Percentiles rank a stretch among this genome's conserved stretches.
Conservation (phyloP, 2,888 invertebrate species). For the Andrena bucephala region DNA sequence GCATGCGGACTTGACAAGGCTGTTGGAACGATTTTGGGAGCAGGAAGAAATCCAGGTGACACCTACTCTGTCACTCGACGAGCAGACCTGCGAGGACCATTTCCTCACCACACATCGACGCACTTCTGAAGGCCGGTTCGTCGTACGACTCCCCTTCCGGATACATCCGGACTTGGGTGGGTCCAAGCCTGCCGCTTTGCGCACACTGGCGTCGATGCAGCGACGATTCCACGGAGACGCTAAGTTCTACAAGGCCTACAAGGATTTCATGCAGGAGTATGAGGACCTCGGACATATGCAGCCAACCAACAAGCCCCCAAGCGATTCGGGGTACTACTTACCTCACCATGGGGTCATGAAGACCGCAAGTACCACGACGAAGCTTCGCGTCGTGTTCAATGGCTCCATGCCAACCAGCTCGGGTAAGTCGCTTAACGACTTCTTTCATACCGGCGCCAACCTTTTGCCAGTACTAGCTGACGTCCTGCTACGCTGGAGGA, state of each 20-base stretch:
- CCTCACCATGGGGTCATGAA: conserved; percentile 14
- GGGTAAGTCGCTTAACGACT: conserved; percentile 1
- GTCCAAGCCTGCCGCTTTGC: neutral
- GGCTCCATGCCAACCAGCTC: neutral
- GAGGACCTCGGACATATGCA: neutral
- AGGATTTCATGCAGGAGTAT: neutral
- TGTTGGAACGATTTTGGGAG: neutral
- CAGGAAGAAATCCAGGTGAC: neutral
- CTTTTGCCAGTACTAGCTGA: neutral
- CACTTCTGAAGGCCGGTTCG: neutral
- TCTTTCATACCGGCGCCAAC: neutral
- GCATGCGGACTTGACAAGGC: neutral
- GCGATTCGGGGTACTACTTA: neutral
- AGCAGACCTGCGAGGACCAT: neutral
- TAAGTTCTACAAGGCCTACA: neutral
- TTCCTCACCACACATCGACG: neutral
- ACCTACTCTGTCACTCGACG: neutral
- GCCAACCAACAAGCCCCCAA: fast-evolving
- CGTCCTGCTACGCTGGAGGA: no score
- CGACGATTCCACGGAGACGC: neutral
- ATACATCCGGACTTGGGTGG: fast-evolving
- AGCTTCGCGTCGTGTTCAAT: conserved; percentile 8
- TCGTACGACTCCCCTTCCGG: neutral
- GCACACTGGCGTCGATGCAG: neutral
- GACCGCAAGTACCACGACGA: neutral